Evolutionary conservation across 2,888 invertebrate species (phyloP), one percentile per base, ranked within the genome.

Genomic region (Ctenicera cuprea): DNA sequence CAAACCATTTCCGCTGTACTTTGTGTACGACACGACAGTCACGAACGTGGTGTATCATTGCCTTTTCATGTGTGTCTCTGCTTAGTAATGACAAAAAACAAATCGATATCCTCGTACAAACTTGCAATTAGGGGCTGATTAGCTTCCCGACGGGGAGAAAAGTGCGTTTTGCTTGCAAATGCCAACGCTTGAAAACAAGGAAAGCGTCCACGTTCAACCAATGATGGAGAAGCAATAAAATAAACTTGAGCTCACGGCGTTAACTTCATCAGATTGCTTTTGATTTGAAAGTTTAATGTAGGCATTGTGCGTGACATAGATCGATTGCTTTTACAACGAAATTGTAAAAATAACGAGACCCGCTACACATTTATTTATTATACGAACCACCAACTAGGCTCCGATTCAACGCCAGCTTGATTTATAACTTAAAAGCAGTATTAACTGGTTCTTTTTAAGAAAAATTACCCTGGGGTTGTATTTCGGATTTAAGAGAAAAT

Each of bases 281-380:
- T 54, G 54, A 54, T 54, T 54, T 54, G 33, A 54, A 54, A 54
- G 30, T 54, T 54, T 54, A 54, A 54, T 54, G 54, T 54, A 54
- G 54, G 54, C 54, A 43, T 41, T 38, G 41, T 61, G 61, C 61
- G 61, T 61, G 61, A 61, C 61, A 43, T 22, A 41, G 61, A 61
- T 61, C 61, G 61, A 61, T 61, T 37, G 43, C 61, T 37, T 22
- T 41, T 38, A 41, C 61, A 43, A 61, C 61, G 8, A 14, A 43
- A 43, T 61, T 43, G 61, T 61, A 61, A 61, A 61, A 61, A 61
- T 61, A 43, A 61, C 61, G 20, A 26, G 54, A 50, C 20, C 50
- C 26, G 50, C 50, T 26, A 26, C 50, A 26, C 50, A 18, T 26
- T 16, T 48, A 48, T 48, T 48, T 48, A 48, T 48, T 48, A 18